A percentile compares a stretch with the other conserved stretches of the same genome.
phyloP scores from a whole-genome alignment of 2,888 invertebrate genomes.

The Orthosia incerta region DNA sequence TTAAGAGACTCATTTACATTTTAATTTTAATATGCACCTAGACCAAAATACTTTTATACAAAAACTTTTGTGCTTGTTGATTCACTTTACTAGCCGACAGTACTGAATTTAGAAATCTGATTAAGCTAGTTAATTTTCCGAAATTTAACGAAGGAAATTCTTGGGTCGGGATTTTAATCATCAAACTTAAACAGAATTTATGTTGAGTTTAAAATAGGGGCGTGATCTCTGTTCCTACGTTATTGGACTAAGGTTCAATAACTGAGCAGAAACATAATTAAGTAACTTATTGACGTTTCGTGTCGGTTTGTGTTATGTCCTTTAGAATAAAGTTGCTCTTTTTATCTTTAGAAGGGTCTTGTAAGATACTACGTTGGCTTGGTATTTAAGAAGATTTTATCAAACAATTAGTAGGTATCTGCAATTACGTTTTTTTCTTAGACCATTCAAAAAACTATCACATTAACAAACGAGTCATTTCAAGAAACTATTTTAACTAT shows the following conservation, averaged over 20 bases:
- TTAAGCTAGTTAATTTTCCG: conserved; percentile 54
- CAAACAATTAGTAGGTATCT: not conserved
- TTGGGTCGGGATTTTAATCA: conserved; percentile 56
- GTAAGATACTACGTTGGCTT: not conserved
- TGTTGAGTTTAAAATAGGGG: conserved; percentile 52
- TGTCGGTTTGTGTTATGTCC: conserved; percentile 29
- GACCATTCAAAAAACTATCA: too few species aligned
- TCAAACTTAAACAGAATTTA: conserved; percentile 63
- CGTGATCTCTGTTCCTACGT: conserved; percentile 37
- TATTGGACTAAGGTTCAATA: conserved; percentile 43
- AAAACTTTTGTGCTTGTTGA: conserved; percentile 13
- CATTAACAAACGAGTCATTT: not conserved
- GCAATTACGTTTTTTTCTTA: not conserved
- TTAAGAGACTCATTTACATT: conserved; percentile 18
- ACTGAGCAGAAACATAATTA: conserved; percentile 37
- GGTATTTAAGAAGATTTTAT: not conserved
- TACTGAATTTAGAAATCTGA: conserved; percentile 47
- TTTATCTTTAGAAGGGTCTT: not conserved
- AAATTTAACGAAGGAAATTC: conserved; percentile 49
- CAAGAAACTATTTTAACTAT: not conserved
- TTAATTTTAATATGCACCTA: conserved; percentile 5
- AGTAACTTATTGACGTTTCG: conserved; percentile 49
- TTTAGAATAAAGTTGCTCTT: conserved; percentile 4
- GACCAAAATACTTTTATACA: not conserved
- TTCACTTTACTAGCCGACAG: conserved; percentile 38